These are phyloP conservation scores for Anarsia innoxiella DNA, from an alignment of 2,888 invertebrate species.

Conservation along the genomic window DNA sequence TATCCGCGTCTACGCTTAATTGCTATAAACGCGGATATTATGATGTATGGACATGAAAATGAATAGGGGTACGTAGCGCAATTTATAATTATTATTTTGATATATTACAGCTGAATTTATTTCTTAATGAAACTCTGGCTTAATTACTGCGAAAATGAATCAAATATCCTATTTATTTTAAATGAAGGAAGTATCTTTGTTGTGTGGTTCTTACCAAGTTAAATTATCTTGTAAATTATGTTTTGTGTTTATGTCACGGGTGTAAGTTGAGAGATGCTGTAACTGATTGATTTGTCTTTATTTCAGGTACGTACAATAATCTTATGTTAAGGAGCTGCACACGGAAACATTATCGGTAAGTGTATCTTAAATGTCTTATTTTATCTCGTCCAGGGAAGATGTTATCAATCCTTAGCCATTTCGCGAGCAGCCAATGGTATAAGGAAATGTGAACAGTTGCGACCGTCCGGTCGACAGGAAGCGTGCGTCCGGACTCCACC, in stretches of 20 bases:
- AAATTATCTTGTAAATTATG: neutral
- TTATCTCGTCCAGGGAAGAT: too few relatives aligned
- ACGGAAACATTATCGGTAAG: too few relatives aligned
- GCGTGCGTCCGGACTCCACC: conserved; percentile 46
- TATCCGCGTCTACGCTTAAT: conserved; percentile 53
- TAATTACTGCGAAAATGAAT: conserved; percentile 26
- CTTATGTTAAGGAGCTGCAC: too few relatives aligned
- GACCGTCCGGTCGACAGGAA: conserved; percentile 40
- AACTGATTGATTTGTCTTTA: conserved; percentile 21
- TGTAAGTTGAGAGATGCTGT: conserved; percentile 2
- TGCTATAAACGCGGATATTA: conserved; percentile 53
- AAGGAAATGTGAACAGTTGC: conserved; percentile 33
- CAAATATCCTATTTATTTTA: conserved; percentile 16
- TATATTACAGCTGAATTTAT: conserved; percentile 29
- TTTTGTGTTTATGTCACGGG: too few relatives aligned
- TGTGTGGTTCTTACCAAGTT: conserved; percentile 12
- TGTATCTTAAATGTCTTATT: too few relatives aligned
- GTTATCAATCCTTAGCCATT: neutral
- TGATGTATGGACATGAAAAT: conserved; percentile 59
- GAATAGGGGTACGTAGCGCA: conserved; percentile 38
- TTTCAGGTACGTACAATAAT: conserved; percentile 56
- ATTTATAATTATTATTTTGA: conserved; percentile 47
- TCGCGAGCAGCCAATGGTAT: neutral
- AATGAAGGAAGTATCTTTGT: conserved; percentile 14
- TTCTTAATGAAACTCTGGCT: conserved; percentile 28